Base-by-base conservation (phyloP, 2,113 vertebrate species). In the Butorides virescens region DNA sequence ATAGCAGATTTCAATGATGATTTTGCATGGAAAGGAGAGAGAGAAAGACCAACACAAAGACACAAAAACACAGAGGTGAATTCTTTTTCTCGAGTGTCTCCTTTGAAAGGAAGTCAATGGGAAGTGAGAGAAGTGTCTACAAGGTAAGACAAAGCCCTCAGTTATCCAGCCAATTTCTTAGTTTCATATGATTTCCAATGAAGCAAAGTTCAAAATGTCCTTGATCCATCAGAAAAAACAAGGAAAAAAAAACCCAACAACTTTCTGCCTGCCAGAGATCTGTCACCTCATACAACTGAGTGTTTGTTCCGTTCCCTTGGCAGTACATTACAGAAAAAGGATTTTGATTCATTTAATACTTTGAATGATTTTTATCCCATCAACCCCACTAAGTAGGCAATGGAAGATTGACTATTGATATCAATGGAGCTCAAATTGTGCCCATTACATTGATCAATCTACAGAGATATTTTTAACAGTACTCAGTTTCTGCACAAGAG, bases 21-120 rank as follows among this genome's bases (percentile, higher is more conserved):
- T 92, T 94, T 93, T 95, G 94, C 93, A 96, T 95, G 94, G 79
- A 96, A 94, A 96, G 59, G 55, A 97, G 86, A 94, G 92, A 97
- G 4, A 97, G 96, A 95, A 80, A 97, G 91, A 94, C 94, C 95
- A 90, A 97, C 95, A 96, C 89, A 97, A 94, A 97, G 88, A 97
- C 94, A 96, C 76, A 92, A 89, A 97, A 95, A 93, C 95, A 96
- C 94, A 95, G 86, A 92, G 95, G 94, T 92, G 95, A 96, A 86
- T 97, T 94, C 82, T 96, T 97, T 95, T 97, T 95, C 94, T 94
- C 21, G 88, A 97, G 79, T 93, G 91, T 94, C 90, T 95, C 88
- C 90, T 95, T 94, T 78, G 55, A 95, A 86, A 93, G 92, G 81
- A 85, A 92, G 56, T 44, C 32, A 84, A 86, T 67, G 79, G 65